Percentiles rank a stretch among this genome's conserved stretches.
Evolutionary conservation across 2,797 vertebrate genomes (phyloP).

Genomic region (Cebuella pygmaea): DNA sequence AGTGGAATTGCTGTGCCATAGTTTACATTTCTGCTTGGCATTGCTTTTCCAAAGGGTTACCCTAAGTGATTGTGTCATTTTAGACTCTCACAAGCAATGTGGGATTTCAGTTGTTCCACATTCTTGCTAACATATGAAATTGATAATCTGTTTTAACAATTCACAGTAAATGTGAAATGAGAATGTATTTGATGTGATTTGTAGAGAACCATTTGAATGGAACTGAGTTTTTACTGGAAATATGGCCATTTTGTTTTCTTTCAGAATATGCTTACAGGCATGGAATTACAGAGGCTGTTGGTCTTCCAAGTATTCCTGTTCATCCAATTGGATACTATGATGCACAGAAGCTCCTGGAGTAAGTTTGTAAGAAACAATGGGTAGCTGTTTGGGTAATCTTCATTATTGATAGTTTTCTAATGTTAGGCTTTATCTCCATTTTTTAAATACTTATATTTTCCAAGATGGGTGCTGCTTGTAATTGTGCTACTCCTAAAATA

Average conservation of each 20-base stretch:
- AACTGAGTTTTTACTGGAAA: not conserved
- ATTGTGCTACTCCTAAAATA: not conserved
- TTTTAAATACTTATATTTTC: not conserved
- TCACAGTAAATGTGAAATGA: not conserved
- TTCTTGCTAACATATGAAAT: not conserved
- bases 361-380: slow-evolving; percentile 61
- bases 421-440: not conserved
- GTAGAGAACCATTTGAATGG: not conserved
- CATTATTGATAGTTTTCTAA: not conserved
- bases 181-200: not conserved
- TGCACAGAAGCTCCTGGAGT: slow-evolving; percentile 91
- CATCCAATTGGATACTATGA: slow-evolving; percentile 95
- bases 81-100: not conserved
- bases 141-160: not conserved
- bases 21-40: not conserved
- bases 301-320: slow-evolving; percentile 94
- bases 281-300: slow-evolving; percentile 86
- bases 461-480: not conserved
- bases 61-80: not conserved
- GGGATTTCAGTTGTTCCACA: not conserved
- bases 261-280: slow-evolving; percentile 92
- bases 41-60: not conserved
- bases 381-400: not conserved
- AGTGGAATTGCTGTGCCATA: not conserved
- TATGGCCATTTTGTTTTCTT: not conserved